These are phyloP conservation scores for Diplosoma virens DNA, from an alignment of 23 tunicate species.

Conservation along the genomic window DNA sequence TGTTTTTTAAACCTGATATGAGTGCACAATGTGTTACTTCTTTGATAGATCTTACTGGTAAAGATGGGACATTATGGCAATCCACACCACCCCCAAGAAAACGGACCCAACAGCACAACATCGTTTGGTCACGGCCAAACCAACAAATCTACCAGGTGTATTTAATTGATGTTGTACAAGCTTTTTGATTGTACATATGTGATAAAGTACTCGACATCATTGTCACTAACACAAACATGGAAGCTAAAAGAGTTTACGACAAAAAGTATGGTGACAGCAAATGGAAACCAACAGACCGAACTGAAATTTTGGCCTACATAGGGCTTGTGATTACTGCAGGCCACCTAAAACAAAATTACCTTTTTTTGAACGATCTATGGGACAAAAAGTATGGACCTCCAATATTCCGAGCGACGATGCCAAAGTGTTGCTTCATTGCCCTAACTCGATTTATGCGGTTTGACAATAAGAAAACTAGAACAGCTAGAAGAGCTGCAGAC, in stretches of 20 bases:
- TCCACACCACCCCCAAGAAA: not conserved
- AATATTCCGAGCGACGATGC: conserved; percentile 15
- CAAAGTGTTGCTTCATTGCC: conserved; percentile 2
- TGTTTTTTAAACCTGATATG: too few relatives aligned
- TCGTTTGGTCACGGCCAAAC: too few relatives aligned
- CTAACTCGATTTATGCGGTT: conserved; percentile 1
- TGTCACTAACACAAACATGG: conserved; percentile 1
- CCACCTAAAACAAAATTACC: conserved; percentile 6
- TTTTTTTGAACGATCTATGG: not conserved
- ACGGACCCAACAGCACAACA: not conserved
- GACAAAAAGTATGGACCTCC: conserved; percentile 16
- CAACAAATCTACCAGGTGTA: conserved; percentile 6
- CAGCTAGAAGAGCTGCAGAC: conserved; percentile 7
- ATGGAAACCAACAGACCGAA: conserved; percentile 20
- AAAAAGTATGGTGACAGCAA: not conserved
- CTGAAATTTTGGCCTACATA: conserved; percentile 4
- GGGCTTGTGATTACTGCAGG: conserved; percentile 6
- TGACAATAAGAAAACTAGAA: not conserved
- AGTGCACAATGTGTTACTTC: too few relatives aligned
- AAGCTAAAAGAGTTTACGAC: conserved; percentile 5
- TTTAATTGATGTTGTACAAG: not conserved
- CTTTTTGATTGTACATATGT: not conserved
- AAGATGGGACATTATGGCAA: conserved; percentile 11
- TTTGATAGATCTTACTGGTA: too few relatives aligned
- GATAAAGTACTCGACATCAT: not conserved